Evolutionary conservation across 2,888 invertebrate species (phyloP), one percentile per base, ranked within the genome.

Genomic region (Dryocosmus kuriphilus): DNA sequence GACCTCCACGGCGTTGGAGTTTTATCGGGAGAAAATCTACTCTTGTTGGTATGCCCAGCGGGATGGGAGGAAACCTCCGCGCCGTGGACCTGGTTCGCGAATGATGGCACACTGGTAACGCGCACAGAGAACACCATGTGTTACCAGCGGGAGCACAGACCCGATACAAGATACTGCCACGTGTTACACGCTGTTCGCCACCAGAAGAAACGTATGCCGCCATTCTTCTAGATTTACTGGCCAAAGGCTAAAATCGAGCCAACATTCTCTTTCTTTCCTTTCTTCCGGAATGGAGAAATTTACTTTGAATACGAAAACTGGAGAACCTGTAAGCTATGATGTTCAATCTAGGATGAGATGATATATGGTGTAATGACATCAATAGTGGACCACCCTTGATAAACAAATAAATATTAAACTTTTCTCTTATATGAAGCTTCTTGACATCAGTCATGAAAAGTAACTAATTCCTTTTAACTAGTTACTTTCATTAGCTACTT

Each of bases 151-250:
- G 89, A 87, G 85, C 87, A 85, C 86, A 84, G 85, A 84, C 83
- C 85, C 88, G 91, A 91, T 91, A 91, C 91, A 91, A 91, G 91
- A 91, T 91, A 91, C 90, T 87, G 90, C 90, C 90, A 90, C 91
- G 90, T 91, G 91, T 91, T 89, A 91, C 91, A 91, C 89, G 90
- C 87, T 91, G 91, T 90, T 90, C 89, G 89, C 90, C 90, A 90
- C 90, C 89, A 90, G 88, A 87, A 89, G 89, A 87, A 89, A 89
- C 88, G 86, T 86, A 79, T 80, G 80, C 83, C 85, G 83, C 85
- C 86, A 86, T 87, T 86, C 86, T 84, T 86, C 81, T 83, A 79
- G 81, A 65, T 63, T 61, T 74, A 60, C 32, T 67, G 75, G 79
- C 79, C 74, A 77, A 60, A 60, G 76, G 79, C 78, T 71, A 79